Evolutionary conservation across 2,888 invertebrate species (phyloP), one percentile per base, ranked within the genome.

Genomic region (Drosophila mimetica): DNA sequence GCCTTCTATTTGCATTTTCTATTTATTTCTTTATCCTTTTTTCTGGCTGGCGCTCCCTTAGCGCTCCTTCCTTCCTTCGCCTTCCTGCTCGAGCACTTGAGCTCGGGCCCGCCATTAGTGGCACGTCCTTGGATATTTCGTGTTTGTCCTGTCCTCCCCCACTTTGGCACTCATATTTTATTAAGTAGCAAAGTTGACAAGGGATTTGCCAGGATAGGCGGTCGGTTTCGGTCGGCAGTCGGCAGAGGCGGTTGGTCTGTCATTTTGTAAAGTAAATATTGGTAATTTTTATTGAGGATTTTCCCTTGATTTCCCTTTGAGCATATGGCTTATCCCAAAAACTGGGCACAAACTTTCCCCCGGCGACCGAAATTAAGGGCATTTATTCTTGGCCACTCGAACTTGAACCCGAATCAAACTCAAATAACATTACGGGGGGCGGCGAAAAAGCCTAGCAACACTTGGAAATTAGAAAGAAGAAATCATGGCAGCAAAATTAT

Each of bases 241-340:
- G 8, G 13, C 20, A 13, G 1, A 2, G 7, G 0, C 11, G 8
- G 14, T 69, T 71, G 73, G 75, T 65, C 77, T 85, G 85, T 86
- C 86, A 86, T 86, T 85, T 86, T 81, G 76, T 79, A 86, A 79
- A 86, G 86, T 86, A 86, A 86, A 86, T 86, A 86, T 86, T 86
- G 86, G 86, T 86, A 86, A 86, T 86, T 86, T 86, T 86, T 86
- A 86, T 86, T 85, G 86, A 74, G 84, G 80, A 83, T 81, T 86
- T 81, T 86, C 76, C 76, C 74, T 74, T 73, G 81, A 81, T 81
- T 76, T 73, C 54, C 47, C 70, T 74, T 73, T 75, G 52, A 74
- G 75, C 71, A 69, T 61, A 58, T 51, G 76, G 79, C 72, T 84
- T 77, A 83, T 74, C 73, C 75, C 60, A 34, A 63, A 63, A 58